phyloP scores from a whole-genome alignment of 2,113 vertebrate species.

The Acrocephalus arundinaceus region DNA sequence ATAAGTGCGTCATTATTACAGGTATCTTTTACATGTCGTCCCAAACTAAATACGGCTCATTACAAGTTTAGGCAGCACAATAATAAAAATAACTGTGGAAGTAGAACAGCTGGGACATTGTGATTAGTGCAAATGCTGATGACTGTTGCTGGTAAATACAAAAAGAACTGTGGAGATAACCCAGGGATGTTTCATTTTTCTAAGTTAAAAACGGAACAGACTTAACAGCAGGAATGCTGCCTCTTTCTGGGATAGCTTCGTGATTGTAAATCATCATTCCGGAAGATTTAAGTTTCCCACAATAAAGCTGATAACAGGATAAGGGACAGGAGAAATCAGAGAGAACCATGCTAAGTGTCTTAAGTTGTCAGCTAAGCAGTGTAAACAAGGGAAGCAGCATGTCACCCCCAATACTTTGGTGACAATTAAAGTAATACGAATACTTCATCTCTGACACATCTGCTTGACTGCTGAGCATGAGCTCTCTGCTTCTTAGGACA shows the following conservation, averaged over 20 bases:
- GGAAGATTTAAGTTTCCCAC: background rate
- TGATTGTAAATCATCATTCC: background rate
- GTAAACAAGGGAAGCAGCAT: background rate
- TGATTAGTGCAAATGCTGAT: conserved; percentile 25
- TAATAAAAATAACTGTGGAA: conserved; percentile 20
- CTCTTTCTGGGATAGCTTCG: background rate
- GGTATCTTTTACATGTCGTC: conserved; percentile 13
- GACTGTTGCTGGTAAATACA: background rate
- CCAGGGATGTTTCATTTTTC: background rate
- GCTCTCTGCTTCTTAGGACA: background rate
- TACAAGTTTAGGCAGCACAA: conserved; percentile 52
- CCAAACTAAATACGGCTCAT: conserved; percentile 56
- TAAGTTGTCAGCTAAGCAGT: background rate
- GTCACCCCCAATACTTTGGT: background rate
- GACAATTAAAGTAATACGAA: background rate
- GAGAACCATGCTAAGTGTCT: background rate
- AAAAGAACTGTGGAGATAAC: background rate
- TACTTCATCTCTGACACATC: background rate
- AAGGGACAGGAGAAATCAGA: background rate
- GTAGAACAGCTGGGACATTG: background rate
- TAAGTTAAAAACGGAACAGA: background rate
- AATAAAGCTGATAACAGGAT: conserved; percentile 5
- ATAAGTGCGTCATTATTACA: conserved; percentile 14
- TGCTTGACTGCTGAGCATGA: background rate
- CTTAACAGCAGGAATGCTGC: background rate